Evolutionary conservation across 1,140 invertebrate genomes (phyloP), one percentile per base, ranked within the genome.

Genomic region (Campodea augens): DNA sequence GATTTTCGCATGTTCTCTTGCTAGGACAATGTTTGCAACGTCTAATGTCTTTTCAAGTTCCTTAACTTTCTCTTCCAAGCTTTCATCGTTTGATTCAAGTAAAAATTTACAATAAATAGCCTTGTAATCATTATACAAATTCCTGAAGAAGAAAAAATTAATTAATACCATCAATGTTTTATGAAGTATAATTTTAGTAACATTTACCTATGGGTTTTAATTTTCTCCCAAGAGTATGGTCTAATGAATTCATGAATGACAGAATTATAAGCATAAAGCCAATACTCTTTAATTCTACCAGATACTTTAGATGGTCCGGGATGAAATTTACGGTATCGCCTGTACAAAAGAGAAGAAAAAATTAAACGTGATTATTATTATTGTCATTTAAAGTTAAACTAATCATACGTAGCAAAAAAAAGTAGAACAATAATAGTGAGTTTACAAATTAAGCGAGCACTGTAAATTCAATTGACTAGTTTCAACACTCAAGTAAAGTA

Each of bases 1-100:
- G 54, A 77, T 69, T 57, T 78, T 77, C n/a, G 80, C 80, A 49
- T 85, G 74, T 59, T 84, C 78, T 51, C 81, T 68, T 0, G 81
- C 82, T 46, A 84, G 73, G 2, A 86, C 68, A 20, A 87, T 79
- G 43, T 79, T 82, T 32, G 77, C 61, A 23, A 86, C 74, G 37
- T 74, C 72, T 27, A 88, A 60, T 44, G 64, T 68, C 50, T 84
- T 79, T 61, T 87, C 82, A 39, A 78, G 70, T 51, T 78, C 73
- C 55, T 79, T 74, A 37, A 86, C 57, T 58, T 82, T 77, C 39
- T 77, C 49, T 54, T 77, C 79, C 18, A 81, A 57, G 54, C 80
- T 75, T 2, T 77, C 75, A 51, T 83, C 74, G 37, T 78, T 76
- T 0, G 77, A 77, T 54, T 75, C 72, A 7, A 73, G 56, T 18